These are phyloP conservation scores for Coenobita brevimanus DNA, from an alignment of 1,140 invertebrate genomes.

Conservation along the genomic window DNA sequence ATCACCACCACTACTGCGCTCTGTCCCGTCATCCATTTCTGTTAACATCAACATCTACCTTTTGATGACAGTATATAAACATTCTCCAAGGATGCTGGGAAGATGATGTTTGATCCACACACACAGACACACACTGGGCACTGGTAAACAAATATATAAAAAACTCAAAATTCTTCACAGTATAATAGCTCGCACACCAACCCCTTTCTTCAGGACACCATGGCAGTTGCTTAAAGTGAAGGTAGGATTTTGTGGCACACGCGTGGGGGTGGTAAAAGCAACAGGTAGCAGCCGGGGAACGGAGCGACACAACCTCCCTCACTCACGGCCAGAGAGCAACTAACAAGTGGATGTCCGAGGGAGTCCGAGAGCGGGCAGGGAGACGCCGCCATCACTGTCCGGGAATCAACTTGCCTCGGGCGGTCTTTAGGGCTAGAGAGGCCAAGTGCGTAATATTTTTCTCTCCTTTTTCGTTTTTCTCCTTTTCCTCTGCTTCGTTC, in stretches of 20 bases:
- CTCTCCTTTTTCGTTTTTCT: no score
- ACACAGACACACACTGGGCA: no score
- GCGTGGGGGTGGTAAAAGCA: not conserved
- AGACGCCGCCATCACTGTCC: not conserved
- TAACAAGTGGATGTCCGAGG: conserved; percentile 57
- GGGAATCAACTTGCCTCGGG: conserved; percentile 42
- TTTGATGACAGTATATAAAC: no score
- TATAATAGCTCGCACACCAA: not conserved
- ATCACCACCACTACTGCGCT: not conserved
- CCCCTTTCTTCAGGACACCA: conserved; percentile 31
- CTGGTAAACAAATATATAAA: no score
- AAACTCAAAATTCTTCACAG: not conserved
- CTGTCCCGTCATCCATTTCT: not conserved
- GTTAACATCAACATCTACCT: no score
- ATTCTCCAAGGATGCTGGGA: no score
- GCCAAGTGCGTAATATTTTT: not conserved
- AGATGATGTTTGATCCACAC: no score
- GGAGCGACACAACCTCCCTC: conserved; percentile 3
- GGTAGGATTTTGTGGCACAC: not conserved
- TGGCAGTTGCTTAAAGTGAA: not conserved
- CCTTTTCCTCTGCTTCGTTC: no score
- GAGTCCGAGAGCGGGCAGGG: not conserved
- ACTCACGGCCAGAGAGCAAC: conserved; percentile 31
- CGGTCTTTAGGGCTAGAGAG: not conserved
- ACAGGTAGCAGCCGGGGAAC: conserved; percentile 17